Evolutionary conservation across 2,797 vertebrate species (phyloP), one percentile per base, ranked within the genome.

Genomic region (Protonibea diacanthus): DNA sequence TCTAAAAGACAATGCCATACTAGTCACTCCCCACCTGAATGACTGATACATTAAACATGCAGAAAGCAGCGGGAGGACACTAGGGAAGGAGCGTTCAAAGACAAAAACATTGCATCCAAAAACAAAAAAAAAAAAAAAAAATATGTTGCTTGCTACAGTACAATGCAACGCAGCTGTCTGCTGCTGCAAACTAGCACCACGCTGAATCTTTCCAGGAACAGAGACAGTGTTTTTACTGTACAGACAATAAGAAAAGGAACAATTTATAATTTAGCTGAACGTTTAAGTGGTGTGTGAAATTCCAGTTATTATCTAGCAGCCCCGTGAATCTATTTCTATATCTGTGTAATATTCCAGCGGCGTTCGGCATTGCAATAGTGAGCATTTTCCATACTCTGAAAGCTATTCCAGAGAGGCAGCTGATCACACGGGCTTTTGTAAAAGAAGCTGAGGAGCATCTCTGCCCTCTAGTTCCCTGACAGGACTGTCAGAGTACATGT

Each of bases 11-110:
- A 91, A 86, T 81, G 90, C 91, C 87, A 89, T 92, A 89, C 83
- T 86, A 93, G 93, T 91, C 90, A 91, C 93, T 93, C 91, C 92
- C 88, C 86, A 94, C 94, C 94, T 92, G 91, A 93, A 92, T 93
- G 93, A 95, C 91, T 93, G 92, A 94, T 91, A 89, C 91, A 94
- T 95, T 92, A 95, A 95, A 94, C 92, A 93, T 93, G 89, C 86
- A 81, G 86, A 88, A 92, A 93, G 75, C 93, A 94, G 93, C 89
- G 57, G 91, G 93, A 90, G 88, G 89, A 91, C 88, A 80, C 89
- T 42, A 63, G 88, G 87, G 90, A 92, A 65, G 71, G 75, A 74
- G 74, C 9, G 76, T 94, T 94, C 88, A 94, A 93, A 93, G 89
- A 85, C 51, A 33, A 82, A 90, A 88, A 92, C 89, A 90, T 89